Conservation (phyloP, 1,140 invertebrate genomes). For the Drosophila suzukii region DNA sequence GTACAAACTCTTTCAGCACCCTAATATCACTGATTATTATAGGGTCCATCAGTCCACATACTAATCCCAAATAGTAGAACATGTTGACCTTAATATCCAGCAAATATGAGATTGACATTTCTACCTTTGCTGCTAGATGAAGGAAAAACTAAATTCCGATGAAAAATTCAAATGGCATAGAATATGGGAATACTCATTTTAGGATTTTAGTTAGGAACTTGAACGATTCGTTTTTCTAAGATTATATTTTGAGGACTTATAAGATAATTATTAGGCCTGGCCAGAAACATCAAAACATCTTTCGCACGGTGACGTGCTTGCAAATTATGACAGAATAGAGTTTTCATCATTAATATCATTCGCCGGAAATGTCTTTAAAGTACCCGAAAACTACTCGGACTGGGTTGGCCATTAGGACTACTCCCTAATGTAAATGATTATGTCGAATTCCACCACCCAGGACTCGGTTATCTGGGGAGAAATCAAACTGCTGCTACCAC, state of each 20-base stretch:
- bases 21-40: not conserved
- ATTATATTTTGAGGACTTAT: too few relatives aligned
- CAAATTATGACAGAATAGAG: not conserved
- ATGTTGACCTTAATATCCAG: not conserved
- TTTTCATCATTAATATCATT: too few relatives aligned
- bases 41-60: not conserved
- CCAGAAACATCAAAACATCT: not conserved
- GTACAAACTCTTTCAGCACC: not conserved
- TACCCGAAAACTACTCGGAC: not conserved
- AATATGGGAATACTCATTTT: too few relatives aligned
- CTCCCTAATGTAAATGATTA: conserved; percentile 15
- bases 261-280: too few relatives aligned
- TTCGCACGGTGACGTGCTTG: not conserved
- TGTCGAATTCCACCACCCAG: conserved; percentile 51
- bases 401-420: conserved; percentile 25
- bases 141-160: too few relatives aligned
- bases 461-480: conserved; percentile 43
- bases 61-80: not conserved
- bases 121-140: too few relatives aligned
- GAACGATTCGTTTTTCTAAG: too few relatives aligned
- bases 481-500: conserved; percentile 55
- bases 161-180: too few relatives aligned
- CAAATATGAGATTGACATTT: too few relatives aligned
- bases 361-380: not conserved
- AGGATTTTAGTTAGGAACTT: too few relatives aligned